Conservation (phyloP, 2,797 vertebrate genomes). For the Sebastes umbrosus region DNA sequence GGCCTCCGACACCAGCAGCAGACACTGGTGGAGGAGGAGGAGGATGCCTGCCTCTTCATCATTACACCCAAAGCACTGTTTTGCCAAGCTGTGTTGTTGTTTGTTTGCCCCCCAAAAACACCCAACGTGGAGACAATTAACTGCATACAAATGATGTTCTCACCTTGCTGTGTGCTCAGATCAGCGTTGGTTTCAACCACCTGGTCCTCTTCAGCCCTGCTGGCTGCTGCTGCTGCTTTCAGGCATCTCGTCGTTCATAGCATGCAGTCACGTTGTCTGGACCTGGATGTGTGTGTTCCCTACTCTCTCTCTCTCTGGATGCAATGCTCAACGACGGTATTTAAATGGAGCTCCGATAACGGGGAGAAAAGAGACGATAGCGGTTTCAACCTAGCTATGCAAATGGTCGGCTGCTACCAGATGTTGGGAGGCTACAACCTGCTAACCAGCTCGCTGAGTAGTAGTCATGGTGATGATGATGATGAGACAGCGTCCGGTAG, state of each 20-base stretch:
- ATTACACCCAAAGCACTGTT: not conserved
- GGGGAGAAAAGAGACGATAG: not conserved
- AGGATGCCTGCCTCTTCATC: slow-evolving; percentile 4
- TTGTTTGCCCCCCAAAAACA: not conserved
- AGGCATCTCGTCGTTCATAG: slow-evolving; percentile 20
- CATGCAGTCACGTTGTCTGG: slow-evolving; percentile 52
- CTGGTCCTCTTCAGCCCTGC: not conserved
- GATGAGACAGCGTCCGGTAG: not conserved
- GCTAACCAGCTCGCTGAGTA: slow-evolving; percentile 1
- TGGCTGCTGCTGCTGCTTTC: slow-evolving; percentile 7
- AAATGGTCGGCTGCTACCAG: not conserved
- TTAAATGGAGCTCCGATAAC: not conserved
- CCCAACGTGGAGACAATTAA: not conserved
- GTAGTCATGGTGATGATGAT: not conserved
- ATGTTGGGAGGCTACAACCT: slow-evolving; percentile 25
- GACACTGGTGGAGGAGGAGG: not conserved
- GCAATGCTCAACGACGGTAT: not conserved
- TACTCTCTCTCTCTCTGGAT: not conserved
- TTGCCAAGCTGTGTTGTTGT: not conserved
- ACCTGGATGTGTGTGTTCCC: slow-evolving; percentile 29
- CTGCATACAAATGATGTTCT: not conserved
- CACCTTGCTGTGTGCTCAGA: slow-evolving; percentile 43
- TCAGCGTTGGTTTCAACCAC: not conserved
- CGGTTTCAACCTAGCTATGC: slow-evolving; percentile 10
- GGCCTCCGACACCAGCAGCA: slow-evolving; percentile 55